Evolutionary conservation across 2,888 invertebrate species (phyloP).

Genomic region (Linyphia triangularis): DNA sequence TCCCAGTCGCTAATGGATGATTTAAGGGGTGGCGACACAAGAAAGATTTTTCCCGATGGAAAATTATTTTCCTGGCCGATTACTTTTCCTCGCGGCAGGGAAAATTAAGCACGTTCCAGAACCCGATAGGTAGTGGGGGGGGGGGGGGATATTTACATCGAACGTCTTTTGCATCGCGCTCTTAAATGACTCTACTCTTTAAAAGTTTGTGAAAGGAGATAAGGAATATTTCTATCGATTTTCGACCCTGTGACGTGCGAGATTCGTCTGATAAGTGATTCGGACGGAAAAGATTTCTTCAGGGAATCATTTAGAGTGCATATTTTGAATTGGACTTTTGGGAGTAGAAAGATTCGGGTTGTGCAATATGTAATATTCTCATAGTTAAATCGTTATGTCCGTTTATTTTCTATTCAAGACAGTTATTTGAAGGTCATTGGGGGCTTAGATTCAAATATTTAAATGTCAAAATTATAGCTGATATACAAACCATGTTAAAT

Average conservation of each 20-base stretch:
- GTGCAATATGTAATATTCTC: not conserved
- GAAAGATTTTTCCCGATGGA: constrained; percentile 12
- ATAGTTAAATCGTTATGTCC: not conserved
- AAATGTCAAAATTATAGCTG: no score
- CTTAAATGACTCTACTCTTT: constrained; percentile 1
- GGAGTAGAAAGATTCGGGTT: not conserved
- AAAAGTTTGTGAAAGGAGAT: constrained; percentile 23
- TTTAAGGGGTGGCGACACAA: constrained; percentile 4
- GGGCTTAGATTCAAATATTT: no score
- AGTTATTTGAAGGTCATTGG: no score
- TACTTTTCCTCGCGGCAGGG: constrained; percentile 25
- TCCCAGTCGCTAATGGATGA: constrained; percentile 32
- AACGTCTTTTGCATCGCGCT: not conserved
- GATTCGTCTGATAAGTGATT: constrained; percentile 13
- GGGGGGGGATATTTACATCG: constrained; percentile 12
- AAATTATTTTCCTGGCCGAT: constrained; percentile 32
- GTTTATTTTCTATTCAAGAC: not conserved
- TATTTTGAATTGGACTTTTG: not conserved
- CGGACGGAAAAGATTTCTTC: constrained; percentile 1
- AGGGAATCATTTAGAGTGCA: not conserved
- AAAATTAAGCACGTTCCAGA: constrained; percentile 28
- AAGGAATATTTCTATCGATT: constrained; percentile 35
- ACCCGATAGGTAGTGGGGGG: not conserved
- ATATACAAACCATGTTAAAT: no score
- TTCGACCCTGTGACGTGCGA: not conserved